phyloP scores from a whole-genome alignment of 2,113 vertebrate genomes.

The Stigmatopora nigra region DNA sequence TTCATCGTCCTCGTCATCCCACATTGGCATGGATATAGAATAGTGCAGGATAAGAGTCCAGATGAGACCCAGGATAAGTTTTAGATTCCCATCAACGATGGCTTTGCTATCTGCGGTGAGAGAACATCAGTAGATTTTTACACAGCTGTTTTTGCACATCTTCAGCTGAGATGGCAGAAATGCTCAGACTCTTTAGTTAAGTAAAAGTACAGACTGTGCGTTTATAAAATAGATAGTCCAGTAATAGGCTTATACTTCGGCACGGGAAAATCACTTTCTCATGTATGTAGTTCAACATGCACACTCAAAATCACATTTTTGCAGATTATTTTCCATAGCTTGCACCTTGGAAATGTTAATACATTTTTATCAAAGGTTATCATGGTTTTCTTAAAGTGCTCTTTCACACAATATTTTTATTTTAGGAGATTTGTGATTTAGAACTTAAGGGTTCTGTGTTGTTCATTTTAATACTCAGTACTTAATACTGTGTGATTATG shows the following conservation, averaged over 20 bases:
- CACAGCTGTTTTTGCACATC: background rate
- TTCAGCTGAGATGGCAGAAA: background rate
- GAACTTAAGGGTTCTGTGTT: no score
- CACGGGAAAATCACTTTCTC: no score
- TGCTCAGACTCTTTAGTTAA: background rate
- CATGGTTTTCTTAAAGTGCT: no score
- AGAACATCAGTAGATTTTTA: conserved; percentile 4
- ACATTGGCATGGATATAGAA: conserved; percentile 97
- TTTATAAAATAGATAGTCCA: background rate
- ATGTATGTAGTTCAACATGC: no score
- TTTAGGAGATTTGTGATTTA: no score
- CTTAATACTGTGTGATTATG: no score
- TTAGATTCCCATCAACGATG: conserved; percentile 92
- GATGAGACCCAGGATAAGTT: conserved; percentile 90
- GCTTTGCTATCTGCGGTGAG: conserved; percentile 84
- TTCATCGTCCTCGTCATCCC: conserved; percentile 92
- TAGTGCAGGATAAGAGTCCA: conserved; percentile 97
- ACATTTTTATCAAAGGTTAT: no score
- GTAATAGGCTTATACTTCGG: background rate
- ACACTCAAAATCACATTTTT: no score
- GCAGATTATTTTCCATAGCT: no score
- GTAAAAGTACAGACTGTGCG: background rate
- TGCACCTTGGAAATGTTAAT: no score
- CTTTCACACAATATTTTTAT: no score
- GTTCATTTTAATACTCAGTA: no score